Percentiles rank a stretch among this genome's conserved stretches.
phyloP scores from a whole-genome alignment of 1,140 invertebrate genomes.

The Euwallacea fornicatus region DNA sequence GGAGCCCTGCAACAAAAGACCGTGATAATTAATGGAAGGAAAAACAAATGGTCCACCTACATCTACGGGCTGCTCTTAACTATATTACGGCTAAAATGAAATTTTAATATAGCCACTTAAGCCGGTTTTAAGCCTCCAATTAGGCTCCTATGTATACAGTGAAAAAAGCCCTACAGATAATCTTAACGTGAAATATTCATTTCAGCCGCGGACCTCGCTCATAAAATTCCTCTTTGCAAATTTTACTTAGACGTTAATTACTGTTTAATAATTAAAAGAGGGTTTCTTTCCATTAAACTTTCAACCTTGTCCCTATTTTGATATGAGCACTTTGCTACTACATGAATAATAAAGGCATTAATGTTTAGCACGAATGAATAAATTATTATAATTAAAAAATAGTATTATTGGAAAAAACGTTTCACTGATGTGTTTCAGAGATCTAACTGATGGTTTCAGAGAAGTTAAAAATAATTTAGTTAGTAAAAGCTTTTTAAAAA shows the following conservation, averaged over 20 bases:
- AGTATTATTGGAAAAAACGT: no score
- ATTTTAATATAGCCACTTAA: slow-evolving; percentile 18
- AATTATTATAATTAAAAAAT: no score
- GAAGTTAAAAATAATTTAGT: no score
- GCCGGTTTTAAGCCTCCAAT: slow-evolving; percentile 9
- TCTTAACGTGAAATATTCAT: slow-evolving; percentile 24
- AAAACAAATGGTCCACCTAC: background rate
- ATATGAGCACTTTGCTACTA: slow-evolving; percentile 2
- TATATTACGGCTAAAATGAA: slow-evolving; percentile 8
- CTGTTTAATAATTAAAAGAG: slow-evolving; percentile 24
- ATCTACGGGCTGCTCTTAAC: background rate
- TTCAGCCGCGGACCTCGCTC: slow-evolving; percentile 14
- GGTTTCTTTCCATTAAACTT: slow-evolving; percentile 25
- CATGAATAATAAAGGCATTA: background rate
- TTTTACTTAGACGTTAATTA: slow-evolving; percentile 26
- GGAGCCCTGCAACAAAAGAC: background rate
- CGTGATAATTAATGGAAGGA: background rate
- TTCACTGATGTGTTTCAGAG: no score
- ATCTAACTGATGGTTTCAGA: no score
- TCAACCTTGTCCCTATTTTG: slow-evolving; percentile 14
- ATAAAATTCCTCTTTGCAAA: slow-evolving; percentile 19
- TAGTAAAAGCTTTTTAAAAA: no score
- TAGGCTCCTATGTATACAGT: slow-evolving; percentile 6
- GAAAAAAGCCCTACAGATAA: slow-evolving; percentile 15
- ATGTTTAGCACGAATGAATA: background rate